Percentiles rank a stretch among this genome's conserved stretches.
Conservation (phyloP, 2,113 vertebrate species). For the Entelurus aequoreus region DNA sequence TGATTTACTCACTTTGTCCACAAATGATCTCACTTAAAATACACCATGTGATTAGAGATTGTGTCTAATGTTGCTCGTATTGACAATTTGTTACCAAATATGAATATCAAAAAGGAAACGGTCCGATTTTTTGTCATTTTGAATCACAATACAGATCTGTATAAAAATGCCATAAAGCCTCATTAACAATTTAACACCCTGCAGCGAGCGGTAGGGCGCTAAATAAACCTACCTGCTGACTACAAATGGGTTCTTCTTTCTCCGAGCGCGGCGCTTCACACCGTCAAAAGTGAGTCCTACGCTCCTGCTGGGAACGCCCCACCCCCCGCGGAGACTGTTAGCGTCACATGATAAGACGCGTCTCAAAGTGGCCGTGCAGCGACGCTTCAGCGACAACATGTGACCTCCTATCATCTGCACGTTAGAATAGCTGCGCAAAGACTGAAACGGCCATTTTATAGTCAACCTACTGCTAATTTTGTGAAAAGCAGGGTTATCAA, state of each 20-base stretch:
- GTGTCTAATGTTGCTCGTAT: too few species aligned
- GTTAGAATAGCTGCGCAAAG: slow-evolving; percentile 13
- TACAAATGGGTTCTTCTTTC: slow-evolving; percentile 22
- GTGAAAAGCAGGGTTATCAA: too few species aligned
- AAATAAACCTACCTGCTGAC: slow-evolving; percentile 5
- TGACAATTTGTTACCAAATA: too few species aligned
- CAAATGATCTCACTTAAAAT: too few species aligned
- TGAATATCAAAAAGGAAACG: too few species aligned
- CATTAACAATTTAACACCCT: slow-evolving; percentile 1
- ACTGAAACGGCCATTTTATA: slow-evolving; percentile 37
- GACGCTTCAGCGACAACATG: slow-evolving; percentile 27
- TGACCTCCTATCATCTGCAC: slow-evolving; percentile 19
- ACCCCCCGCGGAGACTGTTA: slow-evolving; percentile 1
- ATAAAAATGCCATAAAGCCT: background rate
- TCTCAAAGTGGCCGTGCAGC: slow-evolving; percentile 26
- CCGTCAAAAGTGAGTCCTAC: slow-evolving; percentile 19
- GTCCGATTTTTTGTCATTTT: too few species aligned
- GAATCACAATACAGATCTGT: too few species aligned
- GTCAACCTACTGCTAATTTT: slow-evolving; percentile 22
- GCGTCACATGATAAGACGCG: slow-evolving; percentile 14
- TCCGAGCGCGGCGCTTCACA: slow-evolving; percentile 23
- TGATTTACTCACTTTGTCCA: too few species aligned
- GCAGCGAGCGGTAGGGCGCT: background rate
- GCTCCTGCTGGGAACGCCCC: slow-evolving; percentile 1
- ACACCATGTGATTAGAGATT: too few species aligned